These are phyloP conservation scores for Chaetura pelagica DNA, from an alignment of 2,113 vertebrate genomes.

Conservation along the genomic window DNA sequence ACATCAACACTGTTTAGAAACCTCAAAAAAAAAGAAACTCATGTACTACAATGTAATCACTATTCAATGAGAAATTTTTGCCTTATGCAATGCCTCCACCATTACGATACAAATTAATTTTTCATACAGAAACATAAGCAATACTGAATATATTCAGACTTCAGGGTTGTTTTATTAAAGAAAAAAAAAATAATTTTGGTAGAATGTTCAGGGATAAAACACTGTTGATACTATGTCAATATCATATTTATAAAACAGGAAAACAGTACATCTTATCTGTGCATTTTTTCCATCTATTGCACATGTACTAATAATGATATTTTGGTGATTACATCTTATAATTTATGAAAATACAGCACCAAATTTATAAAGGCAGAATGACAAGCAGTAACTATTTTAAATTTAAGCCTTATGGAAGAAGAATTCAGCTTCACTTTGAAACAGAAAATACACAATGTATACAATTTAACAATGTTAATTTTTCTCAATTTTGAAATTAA, in stretches of 20 bases:
- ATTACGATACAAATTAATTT: background rate
- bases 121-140: background rate
- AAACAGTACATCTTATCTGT: background rate
- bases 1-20: background rate
- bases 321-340: background rate
- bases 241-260: background rate
- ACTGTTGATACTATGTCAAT: background rate
- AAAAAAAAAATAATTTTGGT: background rate
- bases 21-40: background rate
- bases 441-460: background rate
- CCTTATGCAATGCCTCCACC: background rate
- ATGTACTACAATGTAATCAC: background rate
- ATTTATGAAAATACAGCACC: background rate
- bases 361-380: background rate
- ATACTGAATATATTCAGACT: background rate
- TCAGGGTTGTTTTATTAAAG: background rate
- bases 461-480: background rate
- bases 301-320: background rate
- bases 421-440: background rate
- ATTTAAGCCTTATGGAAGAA: background rate
- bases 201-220: background rate
- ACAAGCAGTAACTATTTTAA: background rate
- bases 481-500: background rate
- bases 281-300: background rate
- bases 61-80: background rate